Base-by-base conservation (phyloP, 2,113 vertebrate species). In the Fulmarus glacialis region DNA sequence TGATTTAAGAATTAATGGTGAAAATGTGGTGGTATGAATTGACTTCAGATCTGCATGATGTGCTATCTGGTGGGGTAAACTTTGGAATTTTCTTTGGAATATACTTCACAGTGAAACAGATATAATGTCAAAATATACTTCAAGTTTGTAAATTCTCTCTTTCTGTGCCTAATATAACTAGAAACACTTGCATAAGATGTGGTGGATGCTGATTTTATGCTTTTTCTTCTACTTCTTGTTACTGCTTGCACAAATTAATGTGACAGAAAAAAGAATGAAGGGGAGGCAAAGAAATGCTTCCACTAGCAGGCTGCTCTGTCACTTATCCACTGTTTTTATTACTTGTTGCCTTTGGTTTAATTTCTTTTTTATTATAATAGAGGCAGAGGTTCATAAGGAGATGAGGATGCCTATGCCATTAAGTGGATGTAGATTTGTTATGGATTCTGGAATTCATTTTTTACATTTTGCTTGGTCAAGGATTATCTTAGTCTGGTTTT, bases 401-500 rank as follows among this genome's bases (percentile, higher is more conserved):
- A 73, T 89, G n/a, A 91, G n/a, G 24, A 70, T 78, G 64, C 22
- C 45, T 80, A 4, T 91, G 68, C 22, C 15, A 11, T 50, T 78
- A 91, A 84, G 47, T 70, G 59, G 26, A 66, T 1, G 0, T 53
- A 58, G 75, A 68, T 70, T 84, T 91, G 36, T 62, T 91, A 63
- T 4, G 20, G 45, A 30, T 91, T 75, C 77, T 82, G 87, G 64
- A 87, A 89, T 94, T 86, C 4, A 32, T 59, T 75, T 84, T 89
- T 89, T 87, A n/a, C 42, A 60, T 93, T 85, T 89, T 72, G 0
- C 70, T 95, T 93, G 43, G 47, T 84, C n/a, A 43, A 87, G 68
- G 48, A 82, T 87, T 95, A 48, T 68, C 19, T 82, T 89, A 68
- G 60, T 79, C 91, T 94, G 84, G 43, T 66, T 90, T 93, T 89